Evolutionary conservation across 2,888 invertebrate genomes (phyloP), one percentile per base, ranked within the genome.

Genomic region (Erynnis tages): DNA sequence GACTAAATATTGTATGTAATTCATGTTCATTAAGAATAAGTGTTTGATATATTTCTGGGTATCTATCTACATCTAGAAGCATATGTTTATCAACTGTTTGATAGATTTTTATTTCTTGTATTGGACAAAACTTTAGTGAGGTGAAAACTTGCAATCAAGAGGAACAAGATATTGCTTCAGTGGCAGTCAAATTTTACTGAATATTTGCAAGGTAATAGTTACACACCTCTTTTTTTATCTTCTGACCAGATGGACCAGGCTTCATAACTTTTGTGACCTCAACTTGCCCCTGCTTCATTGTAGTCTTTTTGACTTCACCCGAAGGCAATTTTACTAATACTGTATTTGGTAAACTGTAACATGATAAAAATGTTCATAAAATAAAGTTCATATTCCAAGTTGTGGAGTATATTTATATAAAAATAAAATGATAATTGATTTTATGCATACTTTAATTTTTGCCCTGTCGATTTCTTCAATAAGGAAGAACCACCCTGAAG

Each of bases 401-500:
- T n/a, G n/a, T n/a, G n/a, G n/a, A n/a, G n/a, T n/a, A n/a, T n/a
- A n/a, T n/a, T n/a, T n/a, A n/a, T n/a, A n/a, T n/a, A n/a, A n/a
- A n/a, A n/a, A n/a, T n/a, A n/a, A n/a, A n/a, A n/a, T n/a, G n/a
- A n/a, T n/a, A n/a, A n/a, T n/a, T n/a, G n/a, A n/a, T n/a, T n/a
- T 17, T 52, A 47, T 47, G 72, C 80, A 63, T 77, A 90, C 90
- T 89, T 88, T 25, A 90, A 62, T 69, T 90, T 90, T 46, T 88
- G 85, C 21, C 79, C 81, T 37, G 82, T 64, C 8, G 79, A 72
- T 61, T 89, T 89, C 69, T 90, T 91, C 53, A 91, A 71, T 57
- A 91, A 61, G 17, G 91, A 91, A 32, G 91, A 90, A 57, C 93
- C 93, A 48, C 94, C 94, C 86, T 94, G 94, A 48, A 95, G 79